phyloP scores from a whole-genome alignment of 2,113 vertebrate genomes.

The Chrysemys picta region DNA sequence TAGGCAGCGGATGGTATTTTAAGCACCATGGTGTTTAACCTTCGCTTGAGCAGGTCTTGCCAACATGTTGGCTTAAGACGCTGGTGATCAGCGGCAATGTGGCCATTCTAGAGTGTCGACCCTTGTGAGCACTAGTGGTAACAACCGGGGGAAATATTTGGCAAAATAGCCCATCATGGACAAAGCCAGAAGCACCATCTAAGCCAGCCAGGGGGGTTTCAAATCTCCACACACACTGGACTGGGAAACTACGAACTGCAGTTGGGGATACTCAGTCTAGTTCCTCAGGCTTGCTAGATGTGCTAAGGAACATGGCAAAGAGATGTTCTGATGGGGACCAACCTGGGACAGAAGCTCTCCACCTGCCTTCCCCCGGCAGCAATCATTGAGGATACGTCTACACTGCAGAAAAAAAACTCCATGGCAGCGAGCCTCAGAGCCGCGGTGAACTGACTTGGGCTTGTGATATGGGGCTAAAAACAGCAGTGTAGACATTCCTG shows the following conservation, averaged over 20 bases:
- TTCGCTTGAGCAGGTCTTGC: background rate
- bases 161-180: background rate
- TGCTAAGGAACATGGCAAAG: background rate
- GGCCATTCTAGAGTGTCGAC: background rate
- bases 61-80: background rate
- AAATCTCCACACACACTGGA: background rate
- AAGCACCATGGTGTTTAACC: background rate
- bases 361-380: background rate
- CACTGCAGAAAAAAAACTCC: background rate
- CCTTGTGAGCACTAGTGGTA: background rate
- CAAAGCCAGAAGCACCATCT: background rate
- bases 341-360: background rate
- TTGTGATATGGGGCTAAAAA: too few relatives aligned
- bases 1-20: background rate
- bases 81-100: background rate
- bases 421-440: background rate
- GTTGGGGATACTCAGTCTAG: background rate
- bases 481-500: too few relatives aligned
- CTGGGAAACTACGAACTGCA: background rate
- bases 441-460: too few relatives aligned
- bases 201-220: background rate
- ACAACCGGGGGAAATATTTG: background rate
- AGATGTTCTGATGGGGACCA: background rate
- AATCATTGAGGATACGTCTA: too few relatives aligned
- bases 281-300: background rate